Conservation (phyloP, 2,113 vertebrate genomes). For the Jacana jacana region DNA sequence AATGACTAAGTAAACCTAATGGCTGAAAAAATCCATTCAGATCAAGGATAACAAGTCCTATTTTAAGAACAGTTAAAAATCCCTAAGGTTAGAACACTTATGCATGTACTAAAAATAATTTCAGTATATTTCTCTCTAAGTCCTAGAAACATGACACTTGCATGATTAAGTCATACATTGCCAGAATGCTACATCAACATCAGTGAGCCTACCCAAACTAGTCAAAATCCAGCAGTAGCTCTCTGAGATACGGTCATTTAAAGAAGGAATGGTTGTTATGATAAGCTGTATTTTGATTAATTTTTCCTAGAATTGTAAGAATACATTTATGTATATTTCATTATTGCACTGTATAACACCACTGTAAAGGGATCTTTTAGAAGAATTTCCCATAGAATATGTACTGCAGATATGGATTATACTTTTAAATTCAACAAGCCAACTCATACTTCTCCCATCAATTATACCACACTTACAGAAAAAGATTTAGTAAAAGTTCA, state of each 20-base stretch:
- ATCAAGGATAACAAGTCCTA: background rate
- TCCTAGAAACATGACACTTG: background rate
- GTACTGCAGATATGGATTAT: background rate
- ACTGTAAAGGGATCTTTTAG: background rate
- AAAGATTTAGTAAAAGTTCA: background rate
- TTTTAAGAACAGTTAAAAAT: background rate
- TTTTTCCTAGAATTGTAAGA: background rate
- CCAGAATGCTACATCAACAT: background rate
- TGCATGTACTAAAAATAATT: background rate
- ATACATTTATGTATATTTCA: background rate
- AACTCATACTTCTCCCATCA: background rate
- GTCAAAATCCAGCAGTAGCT: background rate
- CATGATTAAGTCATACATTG: background rate
- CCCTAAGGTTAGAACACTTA: background rate
- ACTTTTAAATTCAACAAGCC: background rate
- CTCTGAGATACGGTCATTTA: background rate
- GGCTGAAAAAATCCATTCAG: background rate
- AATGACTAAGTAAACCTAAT: background rate
- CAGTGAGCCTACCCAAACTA: background rate
- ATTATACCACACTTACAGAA: background rate
- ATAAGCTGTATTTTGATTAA: background rate
- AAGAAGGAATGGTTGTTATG: background rate
- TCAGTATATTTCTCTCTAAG: background rate
- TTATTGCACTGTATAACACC: background rate
- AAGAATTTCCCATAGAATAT: background rate